A percentile compares a stretch with the other conserved stretches of the same genome.
Conservation (phyloP, 2,888 invertebrate genomes). For the Cerastoderma edule region DNA sequence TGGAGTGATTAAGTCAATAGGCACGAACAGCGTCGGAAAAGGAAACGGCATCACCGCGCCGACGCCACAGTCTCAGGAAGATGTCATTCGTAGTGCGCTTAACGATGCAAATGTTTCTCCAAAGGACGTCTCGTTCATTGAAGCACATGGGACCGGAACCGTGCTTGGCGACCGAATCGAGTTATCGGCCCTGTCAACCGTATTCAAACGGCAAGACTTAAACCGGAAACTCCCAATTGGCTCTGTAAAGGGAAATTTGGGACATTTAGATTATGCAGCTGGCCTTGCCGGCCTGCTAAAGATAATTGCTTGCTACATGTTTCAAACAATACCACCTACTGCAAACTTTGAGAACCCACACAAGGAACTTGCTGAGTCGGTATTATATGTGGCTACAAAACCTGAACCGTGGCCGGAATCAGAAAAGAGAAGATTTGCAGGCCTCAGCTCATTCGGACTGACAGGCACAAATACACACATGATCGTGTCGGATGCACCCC, state of each 20-base stretch:
- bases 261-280: background rate
- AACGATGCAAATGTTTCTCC: background rate
- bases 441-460: conserved; percentile 3
- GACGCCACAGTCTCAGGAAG: conserved; percentile 2
- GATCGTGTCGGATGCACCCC: background rate
- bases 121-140: background rate
- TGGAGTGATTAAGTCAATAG: background rate
- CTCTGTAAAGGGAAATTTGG: conserved; percentile 1
- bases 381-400: background rate
- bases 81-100: background rate
- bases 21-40: background rate
- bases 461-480: conserved; percentile 10
- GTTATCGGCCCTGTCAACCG: background rate
- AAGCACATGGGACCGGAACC: background rate
- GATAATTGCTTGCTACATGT: background rate
- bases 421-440: background rate
- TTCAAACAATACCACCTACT: background rate
- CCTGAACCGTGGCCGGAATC: background rate
- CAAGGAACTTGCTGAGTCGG: background rate
- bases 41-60: conserved; percentile 9
- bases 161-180: conserved; percentile 1
- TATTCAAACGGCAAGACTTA: background rate
- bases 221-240: background rate
- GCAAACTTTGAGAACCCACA: background rate
- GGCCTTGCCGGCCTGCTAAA: conserved; percentile 2